Percentiles rank a stretch among this genome's conserved stretches.
phyloP scores from a whole-genome alignment of 2,888 invertebrate genomes.

The Trisateles emortualis region DNA sequence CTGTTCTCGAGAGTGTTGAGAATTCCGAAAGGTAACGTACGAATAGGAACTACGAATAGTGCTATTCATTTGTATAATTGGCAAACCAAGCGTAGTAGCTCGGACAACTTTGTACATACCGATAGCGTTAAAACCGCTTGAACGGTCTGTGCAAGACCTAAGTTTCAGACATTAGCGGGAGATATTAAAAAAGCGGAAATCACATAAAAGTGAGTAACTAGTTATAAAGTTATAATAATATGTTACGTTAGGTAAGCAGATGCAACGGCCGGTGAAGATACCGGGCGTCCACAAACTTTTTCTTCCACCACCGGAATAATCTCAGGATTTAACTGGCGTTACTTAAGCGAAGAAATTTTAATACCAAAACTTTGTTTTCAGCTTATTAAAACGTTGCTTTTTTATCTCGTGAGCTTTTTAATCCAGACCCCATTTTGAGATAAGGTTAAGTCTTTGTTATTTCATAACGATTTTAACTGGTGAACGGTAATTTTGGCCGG shows the following conservation, averaged over 20 bases:
- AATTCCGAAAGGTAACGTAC: not conserved
- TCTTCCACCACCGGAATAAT: conserved; percentile 58
- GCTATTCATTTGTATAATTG: conserved; percentile 4
- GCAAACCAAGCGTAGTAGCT: not conserved
- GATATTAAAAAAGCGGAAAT: conserved; percentile 26
- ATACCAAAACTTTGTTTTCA: conserved; percentile 63
- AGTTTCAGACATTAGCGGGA: not conserved
- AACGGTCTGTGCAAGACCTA: not conserved
- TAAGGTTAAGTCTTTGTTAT: conserved; percentile 43
- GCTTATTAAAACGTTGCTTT: conserved; percentile 60
- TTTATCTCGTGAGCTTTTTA: conserved; percentile 49
- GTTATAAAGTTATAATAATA: conserved; percentile 48
- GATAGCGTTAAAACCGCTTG: not conserved
- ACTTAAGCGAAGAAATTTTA: conserved; percentile 61
- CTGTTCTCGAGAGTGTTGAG: not conserved
- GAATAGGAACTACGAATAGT: not conserved
- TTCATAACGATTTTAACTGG: conserved; percentile 32
- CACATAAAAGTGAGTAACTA: conserved; percentile 42
- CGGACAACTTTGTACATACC: not conserved
- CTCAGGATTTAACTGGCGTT: conserved; percentile 63
- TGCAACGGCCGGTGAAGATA: conserved; percentile 50
- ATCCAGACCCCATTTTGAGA: conserved; percentile 43
- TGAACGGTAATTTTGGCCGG: conserved; percentile 23
- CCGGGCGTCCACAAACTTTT: conserved; percentile 55
- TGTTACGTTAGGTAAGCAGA: conserved; percentile 51